Evolutionary conservation across 2,888 invertebrate species (phyloP), one percentile per base, ranked within the genome.

Genomic region (Galerucella pusilla): DNA sequence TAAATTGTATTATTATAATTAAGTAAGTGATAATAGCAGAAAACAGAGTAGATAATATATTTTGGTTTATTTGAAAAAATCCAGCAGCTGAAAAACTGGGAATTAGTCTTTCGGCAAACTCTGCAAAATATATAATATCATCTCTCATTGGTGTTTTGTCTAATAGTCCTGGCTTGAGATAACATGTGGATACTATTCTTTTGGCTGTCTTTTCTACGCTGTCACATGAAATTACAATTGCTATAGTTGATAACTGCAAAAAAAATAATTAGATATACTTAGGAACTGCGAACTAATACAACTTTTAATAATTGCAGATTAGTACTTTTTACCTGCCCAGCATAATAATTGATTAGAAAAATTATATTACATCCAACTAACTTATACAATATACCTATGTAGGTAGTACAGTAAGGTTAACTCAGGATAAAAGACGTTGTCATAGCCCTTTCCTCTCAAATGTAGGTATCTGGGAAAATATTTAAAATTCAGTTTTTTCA

Each of bases 41-140:
- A 70, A 79, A 75, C 25, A 77, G 49, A 2, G 76, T 68, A 6
- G 77, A 77, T 20, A 79, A 52, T 49, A 79, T 54, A 10, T 66
- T 54, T 73, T 78, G 77, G 45, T 79, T 79, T 16, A 79, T 68
- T 10, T 73, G 67, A 61, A 79, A 79, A 70, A 79, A 79, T 70
- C 77, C 77, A 35, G 79, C 79, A 2, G 79, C 79, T 9, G 79
- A 75, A 74, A 79, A 78, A 2, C 54, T 71, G n/a, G 79, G 79
- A 10, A 70, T 49, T 20, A 79, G 46, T 46, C 75, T 68, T 45
- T 75, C 76, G 2, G 70, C 59, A 59, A 71, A 74, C 46, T 74
- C 67, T 1, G 72, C 76, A 14, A 78, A 76, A 14, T 66, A 52
- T 7, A 77, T 14, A 11, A 79, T 46, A 2, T 79, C 76, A 9